phyloP scores from a whole-genome alignment of 2,113 vertebrate species.

The Lichenostomus cassidix region DNA sequence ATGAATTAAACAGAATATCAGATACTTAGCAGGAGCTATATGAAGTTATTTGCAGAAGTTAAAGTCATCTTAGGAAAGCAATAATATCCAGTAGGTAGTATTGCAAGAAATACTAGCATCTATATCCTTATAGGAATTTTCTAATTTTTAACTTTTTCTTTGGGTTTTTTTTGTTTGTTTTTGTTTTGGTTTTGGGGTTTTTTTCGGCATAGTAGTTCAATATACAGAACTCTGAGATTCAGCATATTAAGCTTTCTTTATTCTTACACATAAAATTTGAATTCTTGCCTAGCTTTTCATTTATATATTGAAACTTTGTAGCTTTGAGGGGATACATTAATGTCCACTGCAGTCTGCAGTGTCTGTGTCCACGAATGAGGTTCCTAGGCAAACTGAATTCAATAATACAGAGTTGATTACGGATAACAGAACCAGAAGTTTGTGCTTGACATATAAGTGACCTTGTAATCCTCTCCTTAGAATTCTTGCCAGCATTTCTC shows the following conservation, averaged over 20 bases:
- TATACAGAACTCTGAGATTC: background rate
- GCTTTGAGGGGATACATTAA: background rate
- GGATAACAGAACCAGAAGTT: constrained; percentile 33
- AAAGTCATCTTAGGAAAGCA: background rate
- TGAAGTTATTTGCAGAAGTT: constrained; percentile 21
- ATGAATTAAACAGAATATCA: background rate
- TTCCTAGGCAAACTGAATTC: constrained; percentile 29
- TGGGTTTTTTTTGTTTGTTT: too few species aligned
- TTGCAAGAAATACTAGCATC: background rate
- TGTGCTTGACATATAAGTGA: constrained; percentile 41
- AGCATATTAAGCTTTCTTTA: background rate
- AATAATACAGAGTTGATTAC: constrained; percentile 43
- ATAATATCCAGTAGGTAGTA: background rate
- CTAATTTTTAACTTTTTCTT: background rate
- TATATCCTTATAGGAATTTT: background rate
- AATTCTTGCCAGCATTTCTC: constrained; percentile 20
- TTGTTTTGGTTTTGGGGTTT: background rate
- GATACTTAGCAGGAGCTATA: background rate
- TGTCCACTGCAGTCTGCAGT: background rate
- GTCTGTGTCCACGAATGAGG: background rate
- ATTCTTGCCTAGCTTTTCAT: background rate
- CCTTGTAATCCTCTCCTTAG: constrained; percentile 56
- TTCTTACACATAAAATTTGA: constrained; percentile 20
- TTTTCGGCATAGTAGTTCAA: background rate
- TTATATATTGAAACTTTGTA: constrained; percentile 3